A percentile compares a stretch with the other conserved stretches of the same genome.
phyloP scores from a whole-genome alignment of 1,140 invertebrate species.

The Magallana ariakensis region DNA sequence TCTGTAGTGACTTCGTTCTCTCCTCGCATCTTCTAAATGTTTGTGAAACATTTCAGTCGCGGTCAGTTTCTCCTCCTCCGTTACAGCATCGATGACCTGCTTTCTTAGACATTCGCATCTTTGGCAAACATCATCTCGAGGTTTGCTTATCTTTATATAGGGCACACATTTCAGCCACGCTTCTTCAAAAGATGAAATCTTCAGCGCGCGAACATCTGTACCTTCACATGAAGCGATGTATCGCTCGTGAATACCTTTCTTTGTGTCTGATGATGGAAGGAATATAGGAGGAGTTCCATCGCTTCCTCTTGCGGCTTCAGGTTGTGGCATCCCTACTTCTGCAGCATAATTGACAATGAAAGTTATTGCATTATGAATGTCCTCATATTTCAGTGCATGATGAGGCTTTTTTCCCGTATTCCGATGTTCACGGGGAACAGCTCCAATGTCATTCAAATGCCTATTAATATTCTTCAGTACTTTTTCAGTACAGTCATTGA shows the following conservation, averaged over 20 bases:
- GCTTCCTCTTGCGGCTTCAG: neutral
- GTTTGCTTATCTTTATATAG: neutral
- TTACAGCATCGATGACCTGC: neutral
- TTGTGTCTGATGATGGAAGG: neutral
- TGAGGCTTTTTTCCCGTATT: no score
- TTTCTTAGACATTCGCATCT: neutral
- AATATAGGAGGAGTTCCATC: neutral
- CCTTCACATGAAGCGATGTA: neutral
- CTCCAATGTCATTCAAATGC: no score
- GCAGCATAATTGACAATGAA: no score
- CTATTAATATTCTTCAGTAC: neutral
- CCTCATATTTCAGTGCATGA: no score
- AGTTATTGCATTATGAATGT: no score
- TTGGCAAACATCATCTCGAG: neutral
- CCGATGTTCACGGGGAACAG: no score
- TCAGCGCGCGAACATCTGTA: neutral
- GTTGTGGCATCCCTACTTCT: no score
- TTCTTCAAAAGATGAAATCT: neutral
- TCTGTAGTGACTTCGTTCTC: neutral
- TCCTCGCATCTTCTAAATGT: neutral
- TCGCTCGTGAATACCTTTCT: conserved; percentile 3
- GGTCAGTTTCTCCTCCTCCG: neutral
- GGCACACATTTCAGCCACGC: neutral
- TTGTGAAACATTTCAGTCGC: neutral
- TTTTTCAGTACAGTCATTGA: neutral